Base-by-base conservation (phyloP, 2,888 invertebrate species). In the Nineta flava region DNA sequence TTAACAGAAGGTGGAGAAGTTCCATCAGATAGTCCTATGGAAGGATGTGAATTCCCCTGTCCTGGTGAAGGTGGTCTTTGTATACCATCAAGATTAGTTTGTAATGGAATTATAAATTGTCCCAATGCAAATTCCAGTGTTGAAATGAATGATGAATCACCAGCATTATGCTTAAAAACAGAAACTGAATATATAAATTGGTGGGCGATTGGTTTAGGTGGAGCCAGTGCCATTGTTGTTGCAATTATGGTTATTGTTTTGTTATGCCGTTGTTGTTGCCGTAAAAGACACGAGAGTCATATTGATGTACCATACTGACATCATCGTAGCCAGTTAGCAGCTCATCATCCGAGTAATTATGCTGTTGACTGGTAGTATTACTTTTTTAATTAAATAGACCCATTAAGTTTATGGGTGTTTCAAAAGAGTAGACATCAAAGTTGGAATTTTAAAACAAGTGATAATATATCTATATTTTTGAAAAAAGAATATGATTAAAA, bases 71-170 rank as follows among this genome's bases (percentile, higher is more conserved):
- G 82, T 52, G 82, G 83, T 7, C 72, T 86, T 16, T 92, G 92
- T 62, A 87, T 92, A 61, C 88, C 90, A 5, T 79, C 81, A 16
- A 75, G 85, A 58, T 70, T 91, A 19, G 79, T 92, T 2, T 92
- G 92, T 65, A 91, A 92, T 61, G 91, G 91, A 4, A 77, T 90
- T 2, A 75, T 86, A 13, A 92, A 92, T 64, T 92, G 92, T 64
- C 91, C 91, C 1, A 83, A 83, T 61, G 68, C 77, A 13, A 78
- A 82, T 1, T 65, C 68, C 26, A 58, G 58, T 46, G 65, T 65
- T 35, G 76, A 75, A 57, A 64, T 67, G 31, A 71, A 69, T 57
- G 87, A 88, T 62, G 87, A 88, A 62, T 79, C 87, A 0, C 74
- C 81, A 1, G 83, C 86, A 59, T 70, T 86, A 12, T 87, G 87